These are phyloP conservation scores for Beaufortia kweichowensis DNA, from an alignment of 2,113 vertebrate genomes.

Conservation along the genomic window DNA sequence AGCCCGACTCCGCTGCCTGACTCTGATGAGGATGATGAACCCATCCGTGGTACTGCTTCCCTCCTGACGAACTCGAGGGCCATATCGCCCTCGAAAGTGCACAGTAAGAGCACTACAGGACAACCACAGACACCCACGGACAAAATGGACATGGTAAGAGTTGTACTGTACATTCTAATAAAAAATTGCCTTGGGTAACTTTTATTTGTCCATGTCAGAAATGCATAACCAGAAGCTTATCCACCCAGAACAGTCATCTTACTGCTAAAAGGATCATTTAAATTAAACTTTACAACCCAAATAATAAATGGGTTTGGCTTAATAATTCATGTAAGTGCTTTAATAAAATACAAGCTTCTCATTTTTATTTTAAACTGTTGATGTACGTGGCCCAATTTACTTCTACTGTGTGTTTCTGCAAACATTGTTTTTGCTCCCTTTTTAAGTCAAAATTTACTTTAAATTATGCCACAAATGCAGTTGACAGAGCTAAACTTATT, in stretches of 20 bases:
- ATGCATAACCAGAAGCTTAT: no score
- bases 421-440: background rate
- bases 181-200: no score
- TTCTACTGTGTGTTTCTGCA: background rate
- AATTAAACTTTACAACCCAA: no score
- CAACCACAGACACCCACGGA: constrained; percentile 82
- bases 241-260: no score
- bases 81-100: constrained; percentile 69
- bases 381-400: no score
- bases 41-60: constrained; percentile 70
- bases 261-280: no score
- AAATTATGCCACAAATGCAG: background rate
- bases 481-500: background rate
- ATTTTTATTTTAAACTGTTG: no score
- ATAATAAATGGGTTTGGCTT: no score
- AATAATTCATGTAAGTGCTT: no score
- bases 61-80: constrained; percentile 72
- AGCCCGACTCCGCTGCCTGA: constrained; percentile 94
- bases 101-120: constrained; percentile 70
- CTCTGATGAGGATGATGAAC: constrained; percentile 89
- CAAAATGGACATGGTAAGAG: constrained; percentile 88
- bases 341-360: no score
- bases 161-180: background rate
- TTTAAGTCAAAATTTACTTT: background rate
- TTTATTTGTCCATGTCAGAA: no score